Evolutionary conservation across 2,113 vertebrate genomes (phyloP).

Genomic region (Oenanthe oenanthe): DNA sequence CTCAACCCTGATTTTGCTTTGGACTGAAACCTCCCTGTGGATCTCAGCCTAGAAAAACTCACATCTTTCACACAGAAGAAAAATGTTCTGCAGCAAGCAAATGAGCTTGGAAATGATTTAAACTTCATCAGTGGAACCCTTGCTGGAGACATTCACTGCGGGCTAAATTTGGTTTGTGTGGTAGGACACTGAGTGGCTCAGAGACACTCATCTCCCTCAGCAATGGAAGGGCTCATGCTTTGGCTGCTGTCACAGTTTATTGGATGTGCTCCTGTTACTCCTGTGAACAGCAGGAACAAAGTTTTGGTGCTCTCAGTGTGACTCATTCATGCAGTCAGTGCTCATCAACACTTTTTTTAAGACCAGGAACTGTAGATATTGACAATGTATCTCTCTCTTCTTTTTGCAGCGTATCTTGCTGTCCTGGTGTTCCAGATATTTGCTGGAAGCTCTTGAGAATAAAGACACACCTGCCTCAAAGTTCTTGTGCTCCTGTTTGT

Average conservation of each 20-base stretch:
- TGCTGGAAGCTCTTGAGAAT: background rate
- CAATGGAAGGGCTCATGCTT: background rate
- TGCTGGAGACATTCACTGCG: background rate
- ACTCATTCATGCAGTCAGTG: background rate
- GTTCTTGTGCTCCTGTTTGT: background rate
- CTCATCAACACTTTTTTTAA: background rate
- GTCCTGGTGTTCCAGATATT: background rate
- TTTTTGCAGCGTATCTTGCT: background rate
- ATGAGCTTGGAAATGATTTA: background rate
- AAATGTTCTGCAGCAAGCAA: background rate
- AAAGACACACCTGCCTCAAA: background rate
- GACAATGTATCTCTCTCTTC: background rate
- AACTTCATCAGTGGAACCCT: background rate
- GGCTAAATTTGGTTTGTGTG: background rate
- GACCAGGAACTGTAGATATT: background rate
- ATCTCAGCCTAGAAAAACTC: background rate
- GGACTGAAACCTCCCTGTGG: background rate
- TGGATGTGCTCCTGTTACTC: background rate
- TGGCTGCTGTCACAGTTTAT: background rate
- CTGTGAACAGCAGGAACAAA: background rate
- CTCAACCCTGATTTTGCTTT: slow-evolving; percentile 2
- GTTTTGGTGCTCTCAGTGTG: background rate
- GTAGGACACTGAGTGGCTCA: background rate
- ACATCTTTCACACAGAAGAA: background rate
- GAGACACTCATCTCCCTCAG: background rate